phyloP scores from a whole-genome alignment of 2,888 invertebrate species.

The Tetrapedia diversipes region DNA sequence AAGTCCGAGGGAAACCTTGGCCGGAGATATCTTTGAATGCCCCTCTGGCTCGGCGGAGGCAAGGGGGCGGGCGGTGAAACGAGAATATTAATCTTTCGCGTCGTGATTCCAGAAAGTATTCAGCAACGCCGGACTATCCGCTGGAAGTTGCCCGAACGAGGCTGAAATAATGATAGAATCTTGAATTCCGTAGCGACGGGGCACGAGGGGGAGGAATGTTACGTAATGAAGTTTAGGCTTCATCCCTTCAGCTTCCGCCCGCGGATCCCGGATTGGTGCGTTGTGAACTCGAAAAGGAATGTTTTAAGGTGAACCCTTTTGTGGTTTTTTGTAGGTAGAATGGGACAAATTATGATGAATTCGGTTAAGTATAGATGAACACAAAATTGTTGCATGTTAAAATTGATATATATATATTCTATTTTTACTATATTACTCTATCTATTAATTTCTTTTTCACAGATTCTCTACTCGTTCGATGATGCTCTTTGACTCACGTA shows the following conservation, averaged over 20 bases:
- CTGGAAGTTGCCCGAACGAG: conserved; percentile 9
- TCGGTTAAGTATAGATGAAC: too few relatives aligned
- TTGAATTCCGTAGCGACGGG: not conserved
- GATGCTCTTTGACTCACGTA: too few relatives aligned
- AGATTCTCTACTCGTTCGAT: too few relatives aligned
- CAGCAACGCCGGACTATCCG: conserved; percentile 15
- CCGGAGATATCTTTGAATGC: conserved; percentile 32
- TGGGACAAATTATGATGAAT: too few relatives aligned
- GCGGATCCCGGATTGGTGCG: too few relatives aligned
- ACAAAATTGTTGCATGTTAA: too few relatives aligned
- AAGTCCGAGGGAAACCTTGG: conserved; percentile 28
- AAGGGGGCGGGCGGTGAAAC: conserved; percentile 29
- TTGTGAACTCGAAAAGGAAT: not conserved
- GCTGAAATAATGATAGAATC: conserved; percentile 32
- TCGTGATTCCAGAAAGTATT: conserved; percentile 47
- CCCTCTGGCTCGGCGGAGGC: too few relatives aligned
- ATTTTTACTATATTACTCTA: too few relatives aligned
- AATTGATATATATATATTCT: too few relatives aligned
- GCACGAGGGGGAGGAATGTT: not conserved
- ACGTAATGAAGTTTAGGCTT: not conserved
- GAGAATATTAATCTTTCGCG: conserved; percentile 55
- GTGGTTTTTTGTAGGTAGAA: too few relatives aligned
- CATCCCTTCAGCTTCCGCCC: not conserved
- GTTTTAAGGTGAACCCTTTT: not conserved
- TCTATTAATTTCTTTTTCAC: too few relatives aligned